A percentile compares a stretch with the other conserved stretches of the same genome.
These are phyloP conservation scores for silkworm (Bombyx mori) DNA, from an alignment of 1,140 invertebrate genomes.

Conservation along the genomic window ASM3026992v2 NC_085107.1:19182501-19183000, in stretches of 20 bases:
- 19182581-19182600: slow-evolving; percentile 43
- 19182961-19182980: too few species aligned
- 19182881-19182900: slow-evolving; percentile 26
- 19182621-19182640: slow-evolving; percentile 3
- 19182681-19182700: slow-evolving; percentile 56
- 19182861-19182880: slow-evolving; percentile 16
- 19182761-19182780: too few species aligned
- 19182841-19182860: slow-evolving; percentile 44
- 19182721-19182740: slow-evolving; percentile 34
- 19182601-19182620: slow-evolving; percentile 43
- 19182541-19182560: too few species aligned
- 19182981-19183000: too few species aligned
- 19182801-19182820: too few species aligned
- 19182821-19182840: slow-evolving; percentile 35
- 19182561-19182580: too few species aligned
- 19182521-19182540: slow-evolving; percentile 36
- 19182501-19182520: slow-evolving; percentile 44
- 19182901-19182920: slow-evolving; percentile 33
- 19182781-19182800: too few species aligned
- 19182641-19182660: slow-evolving; percentile 7
- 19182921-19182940: slow-evolving; percentile 59
- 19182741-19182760: slow-evolving; percentile 29
- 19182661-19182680: slow-evolving; percentile 62
- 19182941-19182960: slow-evolving; percentile 4
- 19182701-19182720: not conserved